Evolutionary conservation across 2,888 invertebrate genomes (phyloP).

Genomic region (Monoplex corrugatus): DNA sequence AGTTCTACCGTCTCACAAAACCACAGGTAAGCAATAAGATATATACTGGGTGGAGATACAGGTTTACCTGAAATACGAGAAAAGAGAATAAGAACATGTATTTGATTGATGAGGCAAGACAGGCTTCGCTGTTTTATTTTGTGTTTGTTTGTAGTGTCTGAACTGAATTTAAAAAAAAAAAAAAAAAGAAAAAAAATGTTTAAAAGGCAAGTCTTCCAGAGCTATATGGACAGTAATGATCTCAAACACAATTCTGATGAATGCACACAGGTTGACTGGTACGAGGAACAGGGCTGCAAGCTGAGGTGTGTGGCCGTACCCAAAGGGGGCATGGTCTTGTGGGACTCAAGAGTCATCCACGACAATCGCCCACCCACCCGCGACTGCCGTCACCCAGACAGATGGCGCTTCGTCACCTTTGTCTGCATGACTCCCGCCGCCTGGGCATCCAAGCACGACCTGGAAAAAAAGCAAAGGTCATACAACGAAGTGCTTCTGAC

Average conservation of each 20-base stretch:
- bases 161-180: too few relatives aligned
- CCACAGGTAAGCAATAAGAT: conserved; percentile 22
- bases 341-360: conserved; percentile 76
- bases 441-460: conserved; percentile 69
- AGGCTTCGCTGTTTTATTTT: too few relatives aligned
- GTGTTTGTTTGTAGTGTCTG: too few relatives aligned
- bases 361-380: conserved; percentile 69
- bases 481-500: conserved; percentile 65
- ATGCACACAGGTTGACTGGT: conserved; percentile 58
- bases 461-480: conserved; percentile 64
- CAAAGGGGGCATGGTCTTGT: conserved; percentile 75
- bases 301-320: conserved; percentile 69
- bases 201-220: neutral
- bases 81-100: too few relatives aligned
- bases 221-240: conserved; percentile 53
- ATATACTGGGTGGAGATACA: too few relatives aligned
- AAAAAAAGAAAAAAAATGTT: conserved; percentile 47
- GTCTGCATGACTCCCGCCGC: conserved; percentile 75
- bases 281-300: conserved; percentile 63
- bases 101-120: too few relatives aligned
- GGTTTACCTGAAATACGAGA: too few relatives aligned
- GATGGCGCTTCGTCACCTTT: conserved; percentile 74
- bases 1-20: conserved; percentile 33
- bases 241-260: conserved; percentile 50
- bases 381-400: conserved; percentile 64